Evolutionary conservation across 2,113 vertebrate genomes (phyloP), one percentile per base, ranked within the genome.

Genomic region (Atrichornis clamosus): DNA sequence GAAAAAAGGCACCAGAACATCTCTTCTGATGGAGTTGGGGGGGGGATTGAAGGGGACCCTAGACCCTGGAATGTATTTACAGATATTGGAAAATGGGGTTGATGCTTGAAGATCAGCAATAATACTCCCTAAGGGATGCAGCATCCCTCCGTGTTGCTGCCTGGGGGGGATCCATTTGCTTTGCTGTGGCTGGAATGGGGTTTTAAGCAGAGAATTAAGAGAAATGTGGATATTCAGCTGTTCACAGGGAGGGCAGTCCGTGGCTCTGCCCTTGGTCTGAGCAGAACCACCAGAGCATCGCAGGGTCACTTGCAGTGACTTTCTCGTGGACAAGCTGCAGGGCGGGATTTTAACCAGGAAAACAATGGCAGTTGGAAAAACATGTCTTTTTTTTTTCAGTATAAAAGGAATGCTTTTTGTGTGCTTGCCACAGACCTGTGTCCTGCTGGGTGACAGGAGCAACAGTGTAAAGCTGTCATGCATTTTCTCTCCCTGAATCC

Each of bases 401-500:
- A 13, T 42, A 33, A 79, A 76, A 79, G 7, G 58, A 72, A 46
- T 13, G 59, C 5, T 82, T 72, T 92, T 13, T 49, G 35, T 64
- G 56, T 68, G 87, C 44, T 56, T 35, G 69, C 73, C 3, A 0
- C 9, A 16, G 60, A 65, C 49, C 52, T 11, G 63, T 22, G 87
- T 72, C 95, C 90, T 63, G 64, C 83, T 87, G 88, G 89, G 84
- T 93, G 92, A 89, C 80, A 82, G 89, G 70, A 89, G 63, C 86
- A 90, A 44, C 72, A 90, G 84, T 87, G 94, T 79, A 95, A 88
- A 72, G 75, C 95, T 68, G 53, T 73, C 87, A 30, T 7, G 27
- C 30, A 2, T 76, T 88, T 90, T 50, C 85, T 85, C 50, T 50
- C 46, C 82, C 53, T 21, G 32, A 49, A 22, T 49, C 67, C 75